These are phyloP conservation scores for Zelostemma sp. DNA, from an alignment of 1,140 invertebrate genomes.

Conservation along the genomic window DNA sequence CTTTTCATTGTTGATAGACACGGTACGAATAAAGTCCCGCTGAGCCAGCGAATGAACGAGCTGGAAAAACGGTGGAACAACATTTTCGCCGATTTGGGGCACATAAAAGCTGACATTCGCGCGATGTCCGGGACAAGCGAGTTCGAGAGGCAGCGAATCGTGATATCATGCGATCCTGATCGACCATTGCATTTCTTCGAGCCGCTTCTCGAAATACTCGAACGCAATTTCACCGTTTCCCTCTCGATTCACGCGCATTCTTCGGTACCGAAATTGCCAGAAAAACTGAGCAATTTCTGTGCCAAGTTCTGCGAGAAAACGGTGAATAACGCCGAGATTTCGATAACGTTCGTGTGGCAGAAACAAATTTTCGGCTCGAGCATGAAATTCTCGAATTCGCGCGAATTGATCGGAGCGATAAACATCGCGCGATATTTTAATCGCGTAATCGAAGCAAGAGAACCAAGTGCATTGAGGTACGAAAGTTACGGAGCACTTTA, in stretches of 20 bases:
- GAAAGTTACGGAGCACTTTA: conserved; percentile 58
- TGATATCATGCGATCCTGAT: conserved; percentile 70
- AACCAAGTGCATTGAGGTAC: conserved; percentile 62
- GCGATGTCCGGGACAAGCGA: not conserved
- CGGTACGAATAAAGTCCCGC: conserved; percentile 20
- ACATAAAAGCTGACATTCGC: conserved; percentile 5
- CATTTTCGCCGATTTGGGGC: conserved; percentile 12
- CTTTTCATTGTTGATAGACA: conserved; percentile 25
- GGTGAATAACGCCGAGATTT: conserved; percentile 31
- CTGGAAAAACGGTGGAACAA: conserved; percentile 25
- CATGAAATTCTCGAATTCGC: conserved; percentile 57
- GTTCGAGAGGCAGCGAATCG: conserved; percentile 48
- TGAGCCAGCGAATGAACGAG: conserved; percentile 16
- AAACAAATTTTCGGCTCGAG: conserved; percentile 62
- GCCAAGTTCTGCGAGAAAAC: conserved; percentile 28
- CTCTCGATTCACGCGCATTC: conserved; percentile 67
- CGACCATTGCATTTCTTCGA: conserved; percentile 68
- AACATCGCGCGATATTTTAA: conserved; percentile 72
- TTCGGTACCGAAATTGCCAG: conserved; percentile 47
- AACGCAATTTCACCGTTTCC: conserved; percentile 47
- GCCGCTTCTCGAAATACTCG: conserved; percentile 57
- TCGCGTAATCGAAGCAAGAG: conserved; percentile 64
- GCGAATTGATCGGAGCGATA: conserved; percentile 68
- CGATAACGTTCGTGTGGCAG: conserved; percentile 71
- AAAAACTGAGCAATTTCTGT: conserved; percentile 47